A percentile compares a stretch with the other conserved stretches of the same genome.
phyloP scores from a whole-genome alignment of 2,113 vertebrate genomes.

The Catharus minimus region DNA sequence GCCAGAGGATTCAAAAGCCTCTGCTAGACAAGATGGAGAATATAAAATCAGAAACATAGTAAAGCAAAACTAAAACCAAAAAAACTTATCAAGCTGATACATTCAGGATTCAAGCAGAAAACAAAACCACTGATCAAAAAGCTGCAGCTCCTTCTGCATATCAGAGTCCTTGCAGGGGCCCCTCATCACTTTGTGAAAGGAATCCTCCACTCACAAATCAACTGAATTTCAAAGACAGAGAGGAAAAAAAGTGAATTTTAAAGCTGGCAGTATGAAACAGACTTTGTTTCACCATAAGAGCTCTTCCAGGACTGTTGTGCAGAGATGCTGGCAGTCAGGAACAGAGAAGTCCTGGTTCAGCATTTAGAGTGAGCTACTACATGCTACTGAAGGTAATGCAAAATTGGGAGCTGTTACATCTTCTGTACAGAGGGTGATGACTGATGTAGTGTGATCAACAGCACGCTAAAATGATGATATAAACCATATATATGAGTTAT shows the following conservation, averaged over 20 bases:
- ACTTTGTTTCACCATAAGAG: neutral
- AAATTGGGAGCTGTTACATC: neutral
- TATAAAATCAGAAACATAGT: neutral
- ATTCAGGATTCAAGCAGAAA: neutral
- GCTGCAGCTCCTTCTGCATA: neutral
- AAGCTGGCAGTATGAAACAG: neutral
- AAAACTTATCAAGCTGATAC: neutral
- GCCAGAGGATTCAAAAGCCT: neutral
- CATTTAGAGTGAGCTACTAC: neutral
- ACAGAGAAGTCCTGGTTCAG: neutral
- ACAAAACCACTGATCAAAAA: conserved; percentile 3
- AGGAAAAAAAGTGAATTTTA: conserved; percentile 17
- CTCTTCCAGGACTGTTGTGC: neutral
- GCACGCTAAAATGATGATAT: accelerated
- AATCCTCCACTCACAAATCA: neutral
- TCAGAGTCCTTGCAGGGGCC: neutral
- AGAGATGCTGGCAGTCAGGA: neutral
- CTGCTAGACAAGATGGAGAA: neutral
- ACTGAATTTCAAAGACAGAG: neutral
- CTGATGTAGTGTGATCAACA: neutral
- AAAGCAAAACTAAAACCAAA: neutral
- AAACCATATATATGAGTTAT: neutral
- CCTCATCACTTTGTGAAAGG: conserved; percentile 15
- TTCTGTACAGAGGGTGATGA: accelerated
- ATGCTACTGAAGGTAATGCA: neutral